A percentile compares a stretch with the other conserved stretches of the same genome.
Conservation (phyloP, 1,140 invertebrate genomes). For the Cepaea nemoralis region DNA sequence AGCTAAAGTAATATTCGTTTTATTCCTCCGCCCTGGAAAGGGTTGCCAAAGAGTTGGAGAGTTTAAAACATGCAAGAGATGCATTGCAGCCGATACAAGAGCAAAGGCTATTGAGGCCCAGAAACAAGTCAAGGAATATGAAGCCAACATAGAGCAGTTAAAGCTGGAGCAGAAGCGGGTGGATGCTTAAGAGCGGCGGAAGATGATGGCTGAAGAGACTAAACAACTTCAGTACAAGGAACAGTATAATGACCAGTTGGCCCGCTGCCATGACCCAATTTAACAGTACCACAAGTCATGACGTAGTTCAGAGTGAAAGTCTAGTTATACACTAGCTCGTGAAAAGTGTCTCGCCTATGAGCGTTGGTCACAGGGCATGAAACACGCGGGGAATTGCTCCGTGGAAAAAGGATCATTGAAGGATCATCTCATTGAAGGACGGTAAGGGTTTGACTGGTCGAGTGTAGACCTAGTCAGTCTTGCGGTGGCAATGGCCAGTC, state of each 20-base stretch:
- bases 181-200: slow-evolving; percentile 91
- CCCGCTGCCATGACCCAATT: slow-evolving; percentile 94
- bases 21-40: slow-evolving; percentile 96
- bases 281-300: no score
- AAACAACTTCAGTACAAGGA: slow-evolving; percentile 91
- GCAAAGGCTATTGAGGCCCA: slow-evolving; percentile 87
- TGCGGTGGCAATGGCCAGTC: no score
- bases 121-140: slow-evolving; percentile 85
- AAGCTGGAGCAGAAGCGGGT: slow-evolving; percentile 89
- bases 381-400: no score
- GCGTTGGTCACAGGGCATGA: no score
- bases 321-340: slow-evolving; percentile 92
- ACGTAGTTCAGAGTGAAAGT: no score
- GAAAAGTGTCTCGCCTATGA: no score
- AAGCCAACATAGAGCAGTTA: slow-evolving; percentile 90
- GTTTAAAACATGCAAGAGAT: slow-evolving; percentile 91
- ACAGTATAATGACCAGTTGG: slow-evolving; percentile 97
- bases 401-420: no score
- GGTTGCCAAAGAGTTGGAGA: slow-evolving; percentile 94
- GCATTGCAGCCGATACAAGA: slow-evolving; percentile 92
- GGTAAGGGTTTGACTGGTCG: no score
- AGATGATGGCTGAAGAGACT: slow-evolving; percentile 93
- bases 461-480: no score
- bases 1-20: slow-evolving; percentile 78
- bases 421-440: neutral